Evolutionary conservation across 2,797 vertebrate species (phyloP), one percentile per base, ranked within the genome.

Genomic region (Naso thynnoides): DNA sequence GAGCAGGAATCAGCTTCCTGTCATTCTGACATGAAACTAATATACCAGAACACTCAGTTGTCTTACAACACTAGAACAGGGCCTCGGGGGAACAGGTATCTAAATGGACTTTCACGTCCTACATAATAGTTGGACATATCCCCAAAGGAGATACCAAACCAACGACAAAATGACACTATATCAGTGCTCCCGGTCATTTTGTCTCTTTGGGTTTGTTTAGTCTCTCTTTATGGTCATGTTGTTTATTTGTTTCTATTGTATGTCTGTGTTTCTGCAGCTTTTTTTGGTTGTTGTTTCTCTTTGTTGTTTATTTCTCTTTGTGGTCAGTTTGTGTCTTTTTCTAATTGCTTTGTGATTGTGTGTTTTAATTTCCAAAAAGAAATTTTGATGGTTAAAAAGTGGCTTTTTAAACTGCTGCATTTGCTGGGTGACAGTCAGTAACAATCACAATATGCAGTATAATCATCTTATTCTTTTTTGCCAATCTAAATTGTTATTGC

Each of bases 11-110:
- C 31, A 36, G 33, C 18, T 23, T 54, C 45, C 64, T 54, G 33
- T 63, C 58, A 62, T 15, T 19, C 58, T 41, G 64, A 73, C 31
- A 33, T 57, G 42, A 68, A 58, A 26, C 62, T 67, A 62, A 62
- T 72, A 50, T 33, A 48, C 29, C 31, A 24, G 6, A 45, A 39
- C 45, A 47, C 39, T 62, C 6, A 5, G 47, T n/a, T n/a, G n/a
- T n/a, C n/a, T 9, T 24, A 58, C 15, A 16, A 58, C 45, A 38
- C 24, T 18, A 39, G 24, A 13, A 47, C 19, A 14, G 26, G 16
- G 1, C 26, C 5, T 6, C n/a, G n/a, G n/a, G 13, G 15, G 16
- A 23, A 38, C 23, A 44, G 56, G 33, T 16, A 45, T 14, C 23
- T n/a, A 38, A 7, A 49, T 24, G n/a, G 0, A 18, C 4, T 11